phyloP scores from a whole-genome alignment of 1,140 invertebrate species.

The Dufourea novaeangliae region DNA sequence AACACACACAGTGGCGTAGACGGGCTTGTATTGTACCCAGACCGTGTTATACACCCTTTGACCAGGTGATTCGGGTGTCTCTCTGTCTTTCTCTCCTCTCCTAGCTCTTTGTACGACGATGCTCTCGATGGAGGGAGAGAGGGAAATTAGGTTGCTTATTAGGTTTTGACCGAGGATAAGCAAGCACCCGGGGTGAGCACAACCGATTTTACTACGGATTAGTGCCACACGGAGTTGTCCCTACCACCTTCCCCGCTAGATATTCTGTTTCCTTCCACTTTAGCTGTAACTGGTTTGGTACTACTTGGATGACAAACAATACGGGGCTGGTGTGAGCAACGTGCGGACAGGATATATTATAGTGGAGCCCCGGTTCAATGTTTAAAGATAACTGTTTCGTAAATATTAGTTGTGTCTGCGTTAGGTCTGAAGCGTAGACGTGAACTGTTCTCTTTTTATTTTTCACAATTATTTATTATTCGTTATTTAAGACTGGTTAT shows the following conservation, averaged over 20 bases:
- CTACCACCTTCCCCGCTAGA: not conserved
- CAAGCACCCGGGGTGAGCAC: not conserved
- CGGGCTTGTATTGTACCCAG: not conserved
- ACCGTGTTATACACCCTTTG: not conserved
- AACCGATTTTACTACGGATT: not conserved
- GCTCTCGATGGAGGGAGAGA: too few species aligned
- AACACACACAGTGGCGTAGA: conserved; percentile 60
- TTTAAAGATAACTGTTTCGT: too few species aligned
- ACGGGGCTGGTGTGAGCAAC: too few species aligned
- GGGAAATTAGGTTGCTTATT: conserved; percentile 4
- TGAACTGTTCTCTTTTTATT: too few species aligned
- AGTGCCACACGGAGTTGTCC: not conserved
- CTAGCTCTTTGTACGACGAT: not conserved
- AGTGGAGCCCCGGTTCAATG: too few species aligned
- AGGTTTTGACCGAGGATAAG: not conserved
- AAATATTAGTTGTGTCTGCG: too few species aligned
- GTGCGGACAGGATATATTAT: too few species aligned
- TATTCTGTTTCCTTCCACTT: not conserved
- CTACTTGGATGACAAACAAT: not conserved
- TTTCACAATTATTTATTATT: too few species aligned
- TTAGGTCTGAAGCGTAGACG: too few species aligned
- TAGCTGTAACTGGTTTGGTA: not conserved
- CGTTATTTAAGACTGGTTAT: too few species aligned
- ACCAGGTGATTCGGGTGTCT: not conserved
- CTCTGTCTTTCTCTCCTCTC: too few species aligned